Percentiles rank a stretch among this genome's conserved stretches.
Evolutionary conservation across 2,113 vertebrate genomes (phyloP).

Genomic region (Erinaceus europaeus): DNA sequence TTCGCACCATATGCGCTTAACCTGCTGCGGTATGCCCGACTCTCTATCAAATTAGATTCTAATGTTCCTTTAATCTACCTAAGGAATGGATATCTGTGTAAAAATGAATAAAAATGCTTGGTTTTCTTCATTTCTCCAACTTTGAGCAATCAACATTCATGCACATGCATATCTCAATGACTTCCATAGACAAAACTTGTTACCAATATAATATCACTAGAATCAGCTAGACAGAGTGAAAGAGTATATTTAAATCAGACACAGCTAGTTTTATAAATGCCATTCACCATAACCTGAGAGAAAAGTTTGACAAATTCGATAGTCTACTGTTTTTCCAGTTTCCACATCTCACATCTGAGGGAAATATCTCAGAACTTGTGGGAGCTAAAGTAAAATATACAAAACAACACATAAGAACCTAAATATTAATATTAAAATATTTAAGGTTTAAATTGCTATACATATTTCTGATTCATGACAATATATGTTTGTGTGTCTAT

Average conservation of each 20-base stretch:
- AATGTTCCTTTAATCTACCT: neutral
- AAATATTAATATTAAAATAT: neutral
- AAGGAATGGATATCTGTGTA: neutral
- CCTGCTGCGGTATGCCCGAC: no score
- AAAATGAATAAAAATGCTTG: conserved; percentile 10
- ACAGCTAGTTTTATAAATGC: no score
- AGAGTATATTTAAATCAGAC: neutral
- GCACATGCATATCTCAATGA: neutral
- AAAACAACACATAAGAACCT: neutral
- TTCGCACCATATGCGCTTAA: no score
- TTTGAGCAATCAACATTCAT: neutral
- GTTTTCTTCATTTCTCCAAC: conserved; percentile 4
- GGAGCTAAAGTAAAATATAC: neutral
- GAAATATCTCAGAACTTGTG: neutral
- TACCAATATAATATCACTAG: neutral
- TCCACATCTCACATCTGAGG: neutral
- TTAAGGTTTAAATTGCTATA: neutral
- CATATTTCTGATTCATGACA: neutral
- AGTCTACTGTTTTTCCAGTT: neutral
- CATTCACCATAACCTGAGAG: no score
- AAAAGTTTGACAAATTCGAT: no score
- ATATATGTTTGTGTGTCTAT: neutral
- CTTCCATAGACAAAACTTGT: neutral
- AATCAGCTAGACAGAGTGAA: neutral
- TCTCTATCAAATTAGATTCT: neutral